Evolutionary conservation across 2,113 vertebrate genomes (phyloP).

Genomic region (Enhydra lutris): DNA sequence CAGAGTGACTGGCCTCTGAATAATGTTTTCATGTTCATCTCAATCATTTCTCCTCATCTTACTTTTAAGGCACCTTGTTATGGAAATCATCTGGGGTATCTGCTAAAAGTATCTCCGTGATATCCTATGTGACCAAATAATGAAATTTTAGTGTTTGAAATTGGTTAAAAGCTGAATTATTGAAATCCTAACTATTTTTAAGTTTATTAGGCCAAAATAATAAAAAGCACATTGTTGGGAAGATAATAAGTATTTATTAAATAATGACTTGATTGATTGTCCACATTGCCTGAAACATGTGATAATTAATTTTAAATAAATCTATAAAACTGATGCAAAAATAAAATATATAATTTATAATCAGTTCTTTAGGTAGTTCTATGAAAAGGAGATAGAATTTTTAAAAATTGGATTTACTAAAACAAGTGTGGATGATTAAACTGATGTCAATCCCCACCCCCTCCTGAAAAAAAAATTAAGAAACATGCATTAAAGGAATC

Average conservation of each 20-base stretch:
- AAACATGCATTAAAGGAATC: constrained; percentile 1
- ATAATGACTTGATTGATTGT: not conserved
- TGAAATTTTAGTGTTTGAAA: not conserved
- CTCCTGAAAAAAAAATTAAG: not conserved
- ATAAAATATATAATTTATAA: not conserved
- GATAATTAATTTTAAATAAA: not conserved
- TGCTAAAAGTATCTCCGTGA: not conserved
- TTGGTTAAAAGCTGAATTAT: not conserved
- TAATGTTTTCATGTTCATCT: not conserved
- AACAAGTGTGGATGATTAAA: not conserved
- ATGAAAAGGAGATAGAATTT: not conserved
- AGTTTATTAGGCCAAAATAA: not conserved
- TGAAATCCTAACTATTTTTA: not conserved
- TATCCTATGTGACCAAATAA: not conserved
- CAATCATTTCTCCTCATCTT: not conserved
- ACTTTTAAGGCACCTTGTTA: not conserved
- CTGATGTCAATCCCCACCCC: not conserved
- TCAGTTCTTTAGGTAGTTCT: not conserved
- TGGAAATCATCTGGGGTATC: not conserved
- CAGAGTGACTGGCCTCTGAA: not conserved
- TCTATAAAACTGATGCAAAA: constrained; percentile 9
- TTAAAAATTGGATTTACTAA: not conserved
- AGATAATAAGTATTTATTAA: not conserved
- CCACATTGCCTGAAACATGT: not conserved
- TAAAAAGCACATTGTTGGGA: not conserved